Evolutionary conservation across 2,113 vertebrate genomes (phyloP), one percentile per base, ranked within the genome.

Genomic region (Sander lucioperca): DNA sequence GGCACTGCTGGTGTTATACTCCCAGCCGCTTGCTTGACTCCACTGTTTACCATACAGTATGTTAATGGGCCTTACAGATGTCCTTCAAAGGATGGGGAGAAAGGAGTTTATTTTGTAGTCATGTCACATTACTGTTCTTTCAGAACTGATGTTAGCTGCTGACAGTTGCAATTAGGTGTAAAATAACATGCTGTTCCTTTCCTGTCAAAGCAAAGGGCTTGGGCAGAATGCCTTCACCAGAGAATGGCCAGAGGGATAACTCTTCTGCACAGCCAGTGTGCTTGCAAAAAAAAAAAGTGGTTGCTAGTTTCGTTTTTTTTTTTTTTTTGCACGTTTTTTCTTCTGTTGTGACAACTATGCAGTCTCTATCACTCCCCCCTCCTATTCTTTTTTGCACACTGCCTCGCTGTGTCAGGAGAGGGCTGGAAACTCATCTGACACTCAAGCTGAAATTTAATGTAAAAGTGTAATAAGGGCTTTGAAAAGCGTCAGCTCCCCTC

Each of bases 131-230:
- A 96, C 93, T 94, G 94, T 93, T 96, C 94, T 96, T 96, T 95
- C 95, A 95, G 95, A 96, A 95, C 94, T 96, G 83, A 95, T 94
- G 95, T 96, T 95, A 95, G 96, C 92, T 93, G 95, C 96, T 97
- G 97, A 96, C 96, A 96, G 96, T 96, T 96, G 96, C 95, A 97
- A 97, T 97, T 97, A 97, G 96, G 95, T 96, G 94, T 96, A 96
- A 97, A 96, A 96, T 96, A 97, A 97, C 96, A 95, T 95, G 95
- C 96, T 96, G 95, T 95, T 97, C 95, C 84, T 81, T 96, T 86
- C 8, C 76, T 95, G 96, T 96, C 95, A 95, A 91, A 86, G 95
- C 94, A 96, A 94, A 77, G 80, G 95, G 94, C 95, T 88, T 91
- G 95, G 65, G 94, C 94, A 93, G 84, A 96, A 95, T 94, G 94